These are phyloP conservation scores for Helobdella robusta DNA, from an alignment of 2,888 invertebrate genomes.

Conservation along the genomic window DNA sequence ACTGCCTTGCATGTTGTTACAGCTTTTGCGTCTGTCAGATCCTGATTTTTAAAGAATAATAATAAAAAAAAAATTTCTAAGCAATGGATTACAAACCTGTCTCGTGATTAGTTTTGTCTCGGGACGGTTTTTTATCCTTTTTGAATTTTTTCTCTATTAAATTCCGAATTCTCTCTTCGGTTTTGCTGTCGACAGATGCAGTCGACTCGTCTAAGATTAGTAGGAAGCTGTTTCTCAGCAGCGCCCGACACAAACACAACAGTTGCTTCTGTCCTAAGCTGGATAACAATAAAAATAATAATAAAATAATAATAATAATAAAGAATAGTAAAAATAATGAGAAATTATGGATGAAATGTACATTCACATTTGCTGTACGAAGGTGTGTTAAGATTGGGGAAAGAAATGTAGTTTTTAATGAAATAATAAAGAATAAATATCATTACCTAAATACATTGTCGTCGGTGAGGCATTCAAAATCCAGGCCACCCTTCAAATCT, in stretches of 20 bases:
- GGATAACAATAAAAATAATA: conserved; percentile 4
- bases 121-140: conserved; percentile 28
- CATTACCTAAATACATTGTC: conserved; percentile 48
- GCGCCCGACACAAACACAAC: conserved; percentile 46
- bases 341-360: neutral
- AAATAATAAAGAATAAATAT: too few species aligned
- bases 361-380: too few species aligned
- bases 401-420: too few species aligned
- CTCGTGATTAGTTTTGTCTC: neutral
- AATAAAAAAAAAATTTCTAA: too few species aligned
- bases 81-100: too few species aligned
- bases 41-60: too few species aligned
- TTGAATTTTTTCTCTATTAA: conserved; percentile 45
- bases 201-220: conserved; percentile 48
- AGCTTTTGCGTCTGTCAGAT: too few species aligned
- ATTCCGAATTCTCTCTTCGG: conserved; percentile 46
- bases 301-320: neutral
- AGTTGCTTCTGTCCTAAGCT: conserved; percentile 49
- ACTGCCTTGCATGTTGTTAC: too few species aligned
- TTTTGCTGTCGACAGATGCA: conserved; percentile 48
- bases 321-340: neutral
- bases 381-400: too few species aligned
- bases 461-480: conserved; percentile 44
- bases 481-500: conserved; percentile 39
- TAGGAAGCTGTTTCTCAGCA: conserved; percentile 46